phyloP scores from a whole-genome alignment of 2,113 vertebrate genomes.

The Thoracochromis brauschi region DNA sequence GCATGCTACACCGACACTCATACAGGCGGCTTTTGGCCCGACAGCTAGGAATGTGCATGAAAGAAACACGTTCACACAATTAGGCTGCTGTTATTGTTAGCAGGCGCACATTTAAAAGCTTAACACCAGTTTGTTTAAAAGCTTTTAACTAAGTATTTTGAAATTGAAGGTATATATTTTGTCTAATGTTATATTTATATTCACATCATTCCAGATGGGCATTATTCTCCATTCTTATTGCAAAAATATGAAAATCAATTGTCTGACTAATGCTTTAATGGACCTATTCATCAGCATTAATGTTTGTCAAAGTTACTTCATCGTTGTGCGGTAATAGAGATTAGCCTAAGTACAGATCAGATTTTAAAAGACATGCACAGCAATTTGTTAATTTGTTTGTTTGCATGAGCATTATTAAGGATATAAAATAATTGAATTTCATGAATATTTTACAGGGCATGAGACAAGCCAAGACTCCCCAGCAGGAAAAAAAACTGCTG shows the following conservation, averaged over 20 bases:
- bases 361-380: not conserved
- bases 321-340: not conserved
- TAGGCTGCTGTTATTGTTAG: not conserved
- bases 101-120: not conserved
- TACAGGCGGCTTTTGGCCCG: not conserved
- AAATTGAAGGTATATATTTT: not conserved
- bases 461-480: not conserved
- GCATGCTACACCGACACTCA: not conserved
- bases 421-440: not conserved
- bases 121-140: not conserved
- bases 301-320: not conserved
- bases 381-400: not conserved
- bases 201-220: not conserved
- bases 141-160: not conserved
- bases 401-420: not conserved
- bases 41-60: not conserved
- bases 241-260: not conserved
- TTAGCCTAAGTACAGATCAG: not conserved
- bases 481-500: not conserved
- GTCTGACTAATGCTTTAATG: not conserved
- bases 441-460: not conserved
- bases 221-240: not conserved
- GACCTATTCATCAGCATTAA: not conserved
- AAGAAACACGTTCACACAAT: not conserved
- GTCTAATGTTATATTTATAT: not conserved